Percentiles rank a stretch among this genome's conserved stretches.
These are phyloP conservation scores for Ostrea edulis DNA, from an alignment of 1,140 invertebrate species.

Conservation along the genomic window DNA sequence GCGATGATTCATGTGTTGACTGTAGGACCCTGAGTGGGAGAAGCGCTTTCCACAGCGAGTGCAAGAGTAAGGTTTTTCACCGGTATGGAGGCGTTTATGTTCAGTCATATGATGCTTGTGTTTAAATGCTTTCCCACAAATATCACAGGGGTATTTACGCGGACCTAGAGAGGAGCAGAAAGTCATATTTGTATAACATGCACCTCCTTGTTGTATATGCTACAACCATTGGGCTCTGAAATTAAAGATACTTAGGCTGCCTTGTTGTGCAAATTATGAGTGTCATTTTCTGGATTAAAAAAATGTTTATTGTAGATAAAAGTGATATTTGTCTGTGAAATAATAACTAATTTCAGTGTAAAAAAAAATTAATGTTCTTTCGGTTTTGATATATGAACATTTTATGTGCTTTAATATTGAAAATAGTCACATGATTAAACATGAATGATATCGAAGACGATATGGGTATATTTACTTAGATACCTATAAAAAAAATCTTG, in stretches of 20 bases:
- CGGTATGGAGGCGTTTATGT: slow-evolving; percentile 97
- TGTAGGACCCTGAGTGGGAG: slow-evolving; percentile 98
- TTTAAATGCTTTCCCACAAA: slow-evolving; percentile 99
- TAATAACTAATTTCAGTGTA: background rate
- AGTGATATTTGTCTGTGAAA: background rate
- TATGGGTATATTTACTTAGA: background rate
- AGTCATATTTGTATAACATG: slow-evolving; percentile 1
- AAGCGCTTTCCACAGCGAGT: slow-evolving; percentile 99
- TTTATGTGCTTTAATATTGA: background rate
- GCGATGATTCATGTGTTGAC: slow-evolving; percentile 96
- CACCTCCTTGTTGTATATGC: background rate
- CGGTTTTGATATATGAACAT: background rate
- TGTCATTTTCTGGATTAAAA: background rate
- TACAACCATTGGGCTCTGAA: slow-evolving; percentile 11
- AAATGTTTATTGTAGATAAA: background rate
- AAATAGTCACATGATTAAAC: background rate
- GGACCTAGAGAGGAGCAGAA: slow-evolving; percentile 56
- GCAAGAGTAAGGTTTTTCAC: slow-evolving; percentile 99
- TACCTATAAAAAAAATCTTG: background rate
- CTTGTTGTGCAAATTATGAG: background rate
- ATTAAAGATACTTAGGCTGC: slow-evolving; percentile 2
- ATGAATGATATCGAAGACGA: background rate
- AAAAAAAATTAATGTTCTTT: background rate
- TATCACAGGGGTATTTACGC: slow-evolving; percentile 88
- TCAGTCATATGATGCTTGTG: slow-evolving; percentile 99